Conservation (phyloP, 2,113 vertebrate genomes). For the Coptodon rendalli region DNA sequence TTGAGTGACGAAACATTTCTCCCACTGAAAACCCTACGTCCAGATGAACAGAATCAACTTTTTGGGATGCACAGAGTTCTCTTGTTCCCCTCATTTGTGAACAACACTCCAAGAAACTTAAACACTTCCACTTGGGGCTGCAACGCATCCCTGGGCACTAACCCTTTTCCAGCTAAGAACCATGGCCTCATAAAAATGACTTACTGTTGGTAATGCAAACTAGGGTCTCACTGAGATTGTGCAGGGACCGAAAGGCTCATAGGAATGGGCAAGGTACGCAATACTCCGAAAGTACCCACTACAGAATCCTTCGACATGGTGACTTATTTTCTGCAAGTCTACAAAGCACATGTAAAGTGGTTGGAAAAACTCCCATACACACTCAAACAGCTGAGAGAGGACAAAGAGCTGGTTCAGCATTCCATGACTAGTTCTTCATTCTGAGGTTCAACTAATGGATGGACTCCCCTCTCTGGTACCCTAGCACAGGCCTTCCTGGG, state of each 20-base stretch:
- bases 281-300: background rate
- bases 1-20: rapidly evolving
- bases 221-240: background rate
- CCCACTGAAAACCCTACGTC: background rate
- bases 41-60: background rate
- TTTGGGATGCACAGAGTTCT: background rate
- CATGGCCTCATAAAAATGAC: rapidly evolving
- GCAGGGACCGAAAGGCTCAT: background rate
- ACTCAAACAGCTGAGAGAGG: rapidly evolving
- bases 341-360: background rate
- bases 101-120: background rate
- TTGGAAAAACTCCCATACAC: rapidly evolving
- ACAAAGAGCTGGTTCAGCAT: background rate
- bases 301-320: background rate
- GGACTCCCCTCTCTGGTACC: background rate
- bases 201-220: background rate
- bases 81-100: background rate
- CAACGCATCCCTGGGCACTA: background rate
- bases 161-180: background rate
- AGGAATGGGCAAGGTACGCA: background rate
- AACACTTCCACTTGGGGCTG: background rate
- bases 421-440: background rate
- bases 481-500: background rate
- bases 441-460: background rate
- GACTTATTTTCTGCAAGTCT: background rate